Evolutionary conservation across 2,113 vertebrate genomes (phyloP).

Genomic region (Phocoena phocoena): DNA sequence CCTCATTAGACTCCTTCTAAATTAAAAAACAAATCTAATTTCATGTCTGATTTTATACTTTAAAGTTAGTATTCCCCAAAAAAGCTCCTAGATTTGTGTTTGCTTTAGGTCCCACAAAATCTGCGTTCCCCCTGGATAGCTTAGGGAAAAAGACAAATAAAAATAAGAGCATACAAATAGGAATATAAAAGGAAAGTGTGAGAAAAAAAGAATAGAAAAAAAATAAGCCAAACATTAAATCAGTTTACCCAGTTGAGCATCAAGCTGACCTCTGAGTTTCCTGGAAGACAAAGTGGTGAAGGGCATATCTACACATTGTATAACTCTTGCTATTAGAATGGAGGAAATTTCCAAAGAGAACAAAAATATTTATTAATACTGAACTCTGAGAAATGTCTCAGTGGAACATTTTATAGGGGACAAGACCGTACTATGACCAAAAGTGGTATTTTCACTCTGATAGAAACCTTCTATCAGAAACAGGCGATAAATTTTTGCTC

Average conservation of each 20-base stretch:
- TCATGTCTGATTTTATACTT: background rate
- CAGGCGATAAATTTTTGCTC: background rate
- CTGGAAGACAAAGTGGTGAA: background rate
- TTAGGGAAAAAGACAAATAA: background rate
- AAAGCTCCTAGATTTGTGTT: background rate
- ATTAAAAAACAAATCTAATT: background rate
- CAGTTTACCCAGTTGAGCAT: background rate
- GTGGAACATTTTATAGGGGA: background rate
- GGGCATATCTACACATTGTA: fast-evolving
- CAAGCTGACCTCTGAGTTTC: background rate
- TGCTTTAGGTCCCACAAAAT: background rate
- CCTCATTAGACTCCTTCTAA: background rate
- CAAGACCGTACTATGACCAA: background rate
- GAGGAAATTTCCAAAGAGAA: background rate
- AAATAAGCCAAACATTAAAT: background rate
- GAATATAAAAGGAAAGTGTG: background rate
- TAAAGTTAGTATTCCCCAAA: background rate
- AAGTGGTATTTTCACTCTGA: background rate
- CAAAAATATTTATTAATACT: background rate
- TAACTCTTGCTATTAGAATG: background rate
- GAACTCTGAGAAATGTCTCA: background rate
- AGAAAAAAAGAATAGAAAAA: background rate
- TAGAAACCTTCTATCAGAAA: background rate
- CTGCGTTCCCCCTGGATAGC: background rate
- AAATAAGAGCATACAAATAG: background rate